A percentile compares a stretch with the other conserved stretches of the same genome.
phyloP scores from a whole-genome alignment of 2,888 invertebrate species.

The Agriotes lineatus region DNA sequence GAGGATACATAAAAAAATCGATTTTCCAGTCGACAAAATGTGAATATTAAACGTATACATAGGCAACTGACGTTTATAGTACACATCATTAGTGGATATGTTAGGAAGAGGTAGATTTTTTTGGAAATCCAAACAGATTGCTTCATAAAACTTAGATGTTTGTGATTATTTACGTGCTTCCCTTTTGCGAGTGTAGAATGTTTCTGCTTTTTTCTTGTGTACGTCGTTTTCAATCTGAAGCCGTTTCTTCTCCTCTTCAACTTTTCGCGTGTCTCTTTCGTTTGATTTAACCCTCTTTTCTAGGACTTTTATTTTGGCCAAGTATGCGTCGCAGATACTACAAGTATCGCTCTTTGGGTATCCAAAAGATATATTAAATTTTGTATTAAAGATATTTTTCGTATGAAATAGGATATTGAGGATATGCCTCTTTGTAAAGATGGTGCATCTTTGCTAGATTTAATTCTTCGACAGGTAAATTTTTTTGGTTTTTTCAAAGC shows the following conservation, averaged over 20 bases:
- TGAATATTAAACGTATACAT: not conserved
- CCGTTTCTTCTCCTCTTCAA: too few relatives aligned
- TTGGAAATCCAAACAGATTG: slow-evolving; percentile 7
- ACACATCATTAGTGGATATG: slow-evolving; percentile 13
- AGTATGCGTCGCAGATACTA: not conserved
- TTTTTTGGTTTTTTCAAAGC: not conserved
- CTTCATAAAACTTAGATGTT: not conserved
- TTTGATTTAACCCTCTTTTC: too few relatives aligned
- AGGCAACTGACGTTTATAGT: not conserved
- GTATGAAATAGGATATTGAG: not conserved
- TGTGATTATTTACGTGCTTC: too few relatives aligned
- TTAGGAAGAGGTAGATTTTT: slow-evolving; percentile 14
- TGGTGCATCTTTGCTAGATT: not conserved
- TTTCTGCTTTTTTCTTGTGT: too few relatives aligned
- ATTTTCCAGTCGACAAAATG: not conserved
- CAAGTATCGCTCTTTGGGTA: not conserved
- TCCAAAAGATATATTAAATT: not conserved
- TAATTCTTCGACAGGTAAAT: not conserved
- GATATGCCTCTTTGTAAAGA: not conserved
- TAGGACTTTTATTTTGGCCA: not conserved
- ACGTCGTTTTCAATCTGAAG: too few relatives aligned
- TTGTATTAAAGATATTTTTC: not conserved
- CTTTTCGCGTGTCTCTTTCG: too few relatives aligned
- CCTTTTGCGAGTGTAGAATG: too few relatives aligned
- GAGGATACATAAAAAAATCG: too few relatives aligned